Evolutionary conservation across 1,140 invertebrate species (phyloP), one percentile per base, ranked within the genome.

Genomic region (Zaprionus davidi): DNA sequence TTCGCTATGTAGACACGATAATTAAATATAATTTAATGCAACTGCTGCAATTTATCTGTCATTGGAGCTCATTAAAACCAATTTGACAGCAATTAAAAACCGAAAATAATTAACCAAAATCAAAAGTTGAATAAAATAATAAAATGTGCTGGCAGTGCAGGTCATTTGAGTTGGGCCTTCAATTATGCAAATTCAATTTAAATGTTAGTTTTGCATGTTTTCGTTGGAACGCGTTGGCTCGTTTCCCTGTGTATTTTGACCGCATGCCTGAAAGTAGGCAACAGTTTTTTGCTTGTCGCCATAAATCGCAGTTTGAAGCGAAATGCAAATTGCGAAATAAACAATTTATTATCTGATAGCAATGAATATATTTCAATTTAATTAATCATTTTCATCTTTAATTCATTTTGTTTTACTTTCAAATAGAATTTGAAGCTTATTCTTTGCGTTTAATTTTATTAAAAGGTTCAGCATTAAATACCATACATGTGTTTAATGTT

Each of bases 51-150:
- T 38, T 58, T 36, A 7, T 22, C 9, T 59, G 11, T 36, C n/a
- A 31, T 20, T 41, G n/a, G 2, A 60, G 9, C 58, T n/a, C 13
- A 41, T 44, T 60, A 17, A 60, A 60, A 60, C 46, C 20, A 51
- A 51, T 51, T 51, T 51, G 46, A 51, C 46, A 51, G 46, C 20
- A 51, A 51, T 51, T 51, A 51, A 51, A 51, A 51, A n/a, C 20
- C 9, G n/a, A 51, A 46, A 51, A 51, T 51, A 51, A 51, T 51
- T 51, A 51, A 51, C 20, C 24, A 24, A 51, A 51, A 51, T 51
- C 46, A 46, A 17, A 17, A 46, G 41, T 17, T 17, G 46, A 22
- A 24, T 17, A 46, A n/a, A 51, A 51, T 51, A 51, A 13, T 20
- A 22, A 22, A 51, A 51, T 9, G n/a, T 46, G 7, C 41, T 17